Conservation (phyloP, 30 jellyfish, hydroid and myxozoan species). For the Sanderia malayensis region DNA sequence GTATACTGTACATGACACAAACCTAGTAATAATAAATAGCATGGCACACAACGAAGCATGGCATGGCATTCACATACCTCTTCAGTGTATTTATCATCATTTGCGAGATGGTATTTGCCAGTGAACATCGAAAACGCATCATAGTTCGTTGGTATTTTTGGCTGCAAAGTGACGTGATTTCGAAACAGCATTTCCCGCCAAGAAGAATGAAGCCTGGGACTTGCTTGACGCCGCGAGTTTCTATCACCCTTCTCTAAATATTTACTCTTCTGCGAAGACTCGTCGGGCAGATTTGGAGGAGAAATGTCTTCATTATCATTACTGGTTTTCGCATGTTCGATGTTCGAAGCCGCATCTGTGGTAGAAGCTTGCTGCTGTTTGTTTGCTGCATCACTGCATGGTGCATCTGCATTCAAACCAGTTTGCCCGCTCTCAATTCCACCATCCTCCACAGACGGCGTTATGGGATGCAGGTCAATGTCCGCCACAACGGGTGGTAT, state of each 20-base stretch:
- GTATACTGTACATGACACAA: not conserved
- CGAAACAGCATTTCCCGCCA: conserved; percentile 51
- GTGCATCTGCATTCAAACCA: no score
- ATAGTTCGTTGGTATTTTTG: conserved; percentile 13
- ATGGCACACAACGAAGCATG: not conserved
- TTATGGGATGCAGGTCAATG: conserved; percentile 42
- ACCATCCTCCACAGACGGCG: conserved; percentile 21
- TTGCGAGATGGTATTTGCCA: conserved; percentile 29
- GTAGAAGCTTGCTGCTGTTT: not conserved
- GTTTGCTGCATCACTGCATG: no score
- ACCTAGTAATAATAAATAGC: not conserved
- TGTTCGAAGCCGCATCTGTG: not conserved
- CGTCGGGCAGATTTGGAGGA: not conserved
- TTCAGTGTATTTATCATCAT: not conserved
- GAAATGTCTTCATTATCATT: not conserved
- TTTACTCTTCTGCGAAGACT: not conserved
- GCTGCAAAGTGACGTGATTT: conserved; percentile 7
- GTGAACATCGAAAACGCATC: conserved; percentile 26
- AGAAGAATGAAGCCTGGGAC: conserved; percentile 20
- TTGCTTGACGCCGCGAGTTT: conserved; percentile 14
- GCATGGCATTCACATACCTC: conserved; percentile 3
- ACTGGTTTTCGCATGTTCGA: not conserved
- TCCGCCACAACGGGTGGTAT: conserved; percentile 62
- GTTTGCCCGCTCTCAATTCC: no score
- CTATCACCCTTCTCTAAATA: conserved; percentile 1